A percentile compares a stretch with the other conserved stretches of the same genome.
phyloP scores from a whole-genome alignment of 2,113 vertebrate species.

The Spizaetus ornatus region DNA sequence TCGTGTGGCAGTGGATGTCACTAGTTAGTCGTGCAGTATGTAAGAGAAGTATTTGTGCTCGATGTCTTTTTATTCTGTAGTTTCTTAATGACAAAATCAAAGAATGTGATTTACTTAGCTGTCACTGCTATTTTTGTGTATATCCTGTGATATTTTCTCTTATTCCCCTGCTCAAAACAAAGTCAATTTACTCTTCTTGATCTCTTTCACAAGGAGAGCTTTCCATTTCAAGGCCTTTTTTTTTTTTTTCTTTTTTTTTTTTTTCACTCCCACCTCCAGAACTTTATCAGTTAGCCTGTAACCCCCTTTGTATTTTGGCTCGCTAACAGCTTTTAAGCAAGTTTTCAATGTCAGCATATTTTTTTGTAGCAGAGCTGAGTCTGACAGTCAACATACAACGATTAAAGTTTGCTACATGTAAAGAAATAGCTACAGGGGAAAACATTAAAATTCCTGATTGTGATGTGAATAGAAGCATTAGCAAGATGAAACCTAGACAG shows the following conservation, averaged over 20 bases:
- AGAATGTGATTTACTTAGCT: background rate
- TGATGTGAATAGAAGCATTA: background rate
- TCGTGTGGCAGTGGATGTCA: background rate
- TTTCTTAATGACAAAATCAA: background rate
- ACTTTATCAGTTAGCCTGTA: background rate
- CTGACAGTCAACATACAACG: background rate
- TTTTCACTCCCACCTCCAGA: background rate
- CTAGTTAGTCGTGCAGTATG: accelerated
- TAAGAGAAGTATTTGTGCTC: background rate
- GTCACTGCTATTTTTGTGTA: background rate
- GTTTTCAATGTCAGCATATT: background rate
- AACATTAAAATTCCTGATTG: background rate
- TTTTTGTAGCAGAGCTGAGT: background rate
- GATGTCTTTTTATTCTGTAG: background rate
- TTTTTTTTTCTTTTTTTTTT: background rate
- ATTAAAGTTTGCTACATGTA: background rate
- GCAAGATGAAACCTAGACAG: background rate
- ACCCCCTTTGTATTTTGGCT: background rate
- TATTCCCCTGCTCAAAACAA: background rate
- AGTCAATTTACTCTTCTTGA: background rate
- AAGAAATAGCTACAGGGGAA: background rate
- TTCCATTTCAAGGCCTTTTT: background rate
- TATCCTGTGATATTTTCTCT: background rate
- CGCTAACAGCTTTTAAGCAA: background rate
- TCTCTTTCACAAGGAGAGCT: background rate